A percentile compares a stretch with the other conserved stretches of the same genome.
phyloP scores from a whole-genome alignment of 2,113 vertebrate genomes.

The Sardina pilchardus region DNA sequence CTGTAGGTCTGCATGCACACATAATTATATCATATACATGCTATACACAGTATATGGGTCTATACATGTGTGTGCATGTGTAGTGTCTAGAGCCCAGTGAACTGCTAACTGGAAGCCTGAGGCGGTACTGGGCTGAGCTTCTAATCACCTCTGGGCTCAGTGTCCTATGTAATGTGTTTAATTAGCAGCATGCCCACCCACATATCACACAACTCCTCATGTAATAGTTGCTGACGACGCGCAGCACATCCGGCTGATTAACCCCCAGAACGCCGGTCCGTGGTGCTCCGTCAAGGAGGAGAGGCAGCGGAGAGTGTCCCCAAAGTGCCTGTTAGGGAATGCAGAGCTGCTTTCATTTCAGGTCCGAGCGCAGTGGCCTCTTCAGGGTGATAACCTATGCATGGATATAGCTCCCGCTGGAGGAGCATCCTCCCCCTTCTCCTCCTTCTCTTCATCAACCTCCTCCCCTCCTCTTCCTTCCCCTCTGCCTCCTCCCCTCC shows the following conservation, averaged over 20 bases:
- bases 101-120: neutral
- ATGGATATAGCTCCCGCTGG: neutral
- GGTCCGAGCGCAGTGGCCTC: neutral
- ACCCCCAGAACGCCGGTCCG: neutral
- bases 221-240: neutral
- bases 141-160: neutral
- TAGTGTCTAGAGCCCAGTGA: neutral
- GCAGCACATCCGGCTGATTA: neutral
- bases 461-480: too few relatives aligned
- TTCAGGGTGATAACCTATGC: neutral
- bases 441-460: too few relatives aligned
- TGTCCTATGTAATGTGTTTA: slow-evolving; percentile 1
- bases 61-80: neutral
- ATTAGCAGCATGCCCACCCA: neutral
- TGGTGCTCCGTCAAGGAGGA: neutral
- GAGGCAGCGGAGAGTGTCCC: neutral
- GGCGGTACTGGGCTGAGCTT: neutral
- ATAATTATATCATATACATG: neutral
- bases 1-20: neutral
- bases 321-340: neutral
- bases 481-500: too few relatives aligned
- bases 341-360: neutral
- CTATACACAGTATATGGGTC: neutral
- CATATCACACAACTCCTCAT: neutral
- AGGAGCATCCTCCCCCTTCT: neutral